Base-by-base conservation (phyloP, 2,888 invertebrate species). In the Onchidella celtica region DNA sequence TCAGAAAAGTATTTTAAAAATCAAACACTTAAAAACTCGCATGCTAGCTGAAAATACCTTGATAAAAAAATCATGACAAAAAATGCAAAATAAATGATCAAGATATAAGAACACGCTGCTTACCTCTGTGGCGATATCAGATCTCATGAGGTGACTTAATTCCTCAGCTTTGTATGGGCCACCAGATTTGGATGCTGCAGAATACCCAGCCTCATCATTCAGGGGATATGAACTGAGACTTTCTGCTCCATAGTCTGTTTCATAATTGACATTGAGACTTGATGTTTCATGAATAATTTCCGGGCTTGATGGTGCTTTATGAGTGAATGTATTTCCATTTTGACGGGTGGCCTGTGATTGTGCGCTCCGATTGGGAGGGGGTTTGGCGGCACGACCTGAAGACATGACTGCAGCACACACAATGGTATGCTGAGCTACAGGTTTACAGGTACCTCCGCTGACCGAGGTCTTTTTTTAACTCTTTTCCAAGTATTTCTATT, bases 201-300 rank as follows among this genome's bases (percentile, higher is more conserved):
- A 1, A 55, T 32, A 47, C n/a, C 29, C 21, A 3, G 29, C 6
- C 9, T 27, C 11, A 27, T 79, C 66, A n/a, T 78, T 38, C 4
- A 78, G 32, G 6, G 61, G 69, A 36, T 55, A 79, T 21, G 83
- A 79, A 65, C 55, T 73, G 17, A 78, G 11, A 21, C 82, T 82
- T n/a, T 81, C 72, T 40, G 59, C 77, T 55, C 63, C 65, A 34
- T 27, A 47, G 11, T 63, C 72, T 11, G 47, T 57, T 29, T 77
- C 77, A 63, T 65, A 72, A 34, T 63, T 70, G 17, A 55, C 72
- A 11, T 24, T 63, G 38, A 63, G n/a, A 34, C 76, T 77, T 6
- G 70, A 69, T n/a, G 24, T 72, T 3, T 76, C 69, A 6, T 61
- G 24, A 59, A 6, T 34, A 34, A 57, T 34, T 0, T 14, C 55